phyloP scores from a whole-genome alignment of 2,888 invertebrate species.

The Athalia rosae region DNA sequence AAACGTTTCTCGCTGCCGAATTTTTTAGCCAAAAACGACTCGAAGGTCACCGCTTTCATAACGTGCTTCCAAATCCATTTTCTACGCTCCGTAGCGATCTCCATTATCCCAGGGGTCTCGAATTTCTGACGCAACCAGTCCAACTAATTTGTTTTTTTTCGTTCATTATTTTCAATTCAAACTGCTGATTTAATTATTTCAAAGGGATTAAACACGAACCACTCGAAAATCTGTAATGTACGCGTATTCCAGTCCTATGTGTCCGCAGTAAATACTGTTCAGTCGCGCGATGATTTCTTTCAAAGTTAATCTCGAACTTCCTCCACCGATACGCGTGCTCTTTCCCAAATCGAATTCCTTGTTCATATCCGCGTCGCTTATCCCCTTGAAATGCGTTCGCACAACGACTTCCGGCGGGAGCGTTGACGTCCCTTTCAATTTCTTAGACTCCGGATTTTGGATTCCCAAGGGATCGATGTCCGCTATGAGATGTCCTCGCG shows the following conservation, averaged over 20 bases:
- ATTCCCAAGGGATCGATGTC: slow-evolving; percentile 89
- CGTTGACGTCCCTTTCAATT: slow-evolving; percentile 59
- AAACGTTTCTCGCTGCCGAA: slow-evolving; percentile 66
- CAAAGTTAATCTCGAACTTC: slow-evolving; percentile 57
- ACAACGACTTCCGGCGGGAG: slow-evolving; percentile 63
- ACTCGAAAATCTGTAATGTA: slow-evolving; percentile 61
- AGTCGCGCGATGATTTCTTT: slow-evolving; percentile 64
- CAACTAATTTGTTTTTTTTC: slow-evolving; percentile 52
- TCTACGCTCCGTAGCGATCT: slow-evolving; percentile 59
- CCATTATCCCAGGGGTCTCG: slow-evolving; percentile 63
- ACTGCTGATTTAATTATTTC: too few species aligned
- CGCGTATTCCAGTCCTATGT: slow-evolving; percentile 65
- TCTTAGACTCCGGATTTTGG: slow-evolving; percentile 63
- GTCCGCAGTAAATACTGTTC: slow-evolving; percentile 67
- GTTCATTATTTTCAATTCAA: background rate
- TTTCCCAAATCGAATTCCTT: slow-evolving; percentile 60
- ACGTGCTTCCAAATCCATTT: slow-evolving; percentile 63
- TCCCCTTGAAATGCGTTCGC: slow-evolving; percentile 60
- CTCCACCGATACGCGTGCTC: slow-evolving; percentile 63
- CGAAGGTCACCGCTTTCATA: slow-evolving; percentile 64
- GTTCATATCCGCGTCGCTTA: slow-evolving; percentile 62
- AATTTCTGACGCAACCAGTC: slow-evolving; percentile 67
- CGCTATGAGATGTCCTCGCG: slow-evolving; percentile 88
- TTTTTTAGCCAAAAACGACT: slow-evolving; percentile 63
- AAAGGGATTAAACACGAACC: slow-evolving; percentile 50